A percentile compares a stretch with the other conserved stretches of the same genome.
These are phyloP conservation scores for Agapornis canus DNA, from an alignment of 2,797 vertebrate species.

Conservation along the genomic window DNA sequence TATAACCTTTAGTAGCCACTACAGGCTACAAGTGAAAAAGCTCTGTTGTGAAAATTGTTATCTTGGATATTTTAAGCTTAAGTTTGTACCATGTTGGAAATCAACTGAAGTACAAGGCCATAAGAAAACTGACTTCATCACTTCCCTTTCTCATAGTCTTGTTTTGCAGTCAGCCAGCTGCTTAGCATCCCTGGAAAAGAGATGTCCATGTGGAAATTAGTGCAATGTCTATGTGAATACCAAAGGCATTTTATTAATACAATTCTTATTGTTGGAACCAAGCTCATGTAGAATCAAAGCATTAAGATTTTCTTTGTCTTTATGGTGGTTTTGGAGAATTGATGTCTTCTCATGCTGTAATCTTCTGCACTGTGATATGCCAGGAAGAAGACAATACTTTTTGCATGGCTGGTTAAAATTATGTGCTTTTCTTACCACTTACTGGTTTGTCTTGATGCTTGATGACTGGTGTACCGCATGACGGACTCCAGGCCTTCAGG, in stretches of 20 bases:
- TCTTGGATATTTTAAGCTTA: neutral
- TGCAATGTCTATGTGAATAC: neutral
- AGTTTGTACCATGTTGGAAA: neutral
- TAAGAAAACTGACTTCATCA: neutral
- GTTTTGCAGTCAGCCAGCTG: neutral
- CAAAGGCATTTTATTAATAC: neutral
- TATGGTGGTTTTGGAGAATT: neutral
- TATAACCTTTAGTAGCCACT: neutral
- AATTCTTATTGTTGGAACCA: neutral
- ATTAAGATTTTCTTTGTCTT: neutral
- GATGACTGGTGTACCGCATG: neutral
- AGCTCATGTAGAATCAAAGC: neutral
- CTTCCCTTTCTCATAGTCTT: neutral
- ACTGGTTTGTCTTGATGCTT: neutral
- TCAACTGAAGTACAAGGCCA: neutral
- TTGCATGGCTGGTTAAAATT: neutral
- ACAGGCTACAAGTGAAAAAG: neutral
- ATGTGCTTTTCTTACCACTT: neutral
- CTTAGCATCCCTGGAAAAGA: neutral
- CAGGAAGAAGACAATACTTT: neutral
- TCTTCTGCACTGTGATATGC: neutral
- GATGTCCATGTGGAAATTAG: neutral
- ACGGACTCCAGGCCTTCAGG: rapidly evolving
- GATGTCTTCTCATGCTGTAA: neutral
- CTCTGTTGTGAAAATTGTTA: neutral